These are phyloP conservation scores for Dromiciops gliroides DNA, from an alignment of 2,113 vertebrate genomes.

Conservation along the genomic window DNA sequence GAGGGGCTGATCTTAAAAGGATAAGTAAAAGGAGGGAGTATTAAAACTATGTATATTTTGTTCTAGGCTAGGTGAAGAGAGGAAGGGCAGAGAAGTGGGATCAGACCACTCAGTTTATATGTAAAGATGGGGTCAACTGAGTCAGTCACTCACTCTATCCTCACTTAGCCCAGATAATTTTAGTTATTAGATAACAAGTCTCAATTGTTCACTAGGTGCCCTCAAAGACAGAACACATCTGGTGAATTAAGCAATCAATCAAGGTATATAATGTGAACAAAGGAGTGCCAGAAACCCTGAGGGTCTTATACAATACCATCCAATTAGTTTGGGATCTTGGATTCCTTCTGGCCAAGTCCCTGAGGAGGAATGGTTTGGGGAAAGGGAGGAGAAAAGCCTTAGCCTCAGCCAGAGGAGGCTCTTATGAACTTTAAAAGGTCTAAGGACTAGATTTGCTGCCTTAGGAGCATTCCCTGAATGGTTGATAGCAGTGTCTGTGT, in stretches of 20 bases:
- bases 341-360: neutral
- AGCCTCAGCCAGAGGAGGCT: neutral
- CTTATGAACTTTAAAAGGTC: neutral
- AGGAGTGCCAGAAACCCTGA: neutral
- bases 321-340: neutral
- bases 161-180: neutral
- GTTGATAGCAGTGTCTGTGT: too few species aligned
- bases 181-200: neutral
- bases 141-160: neutral
- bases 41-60: neutral
- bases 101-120: neutral
- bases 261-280: too few species aligned
- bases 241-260: neutral
- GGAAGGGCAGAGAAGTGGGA: neutral
- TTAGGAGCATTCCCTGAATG: too few species aligned
- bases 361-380: neutral
- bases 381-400: neutral
- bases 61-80: neutral
- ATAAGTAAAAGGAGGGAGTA: neutral
- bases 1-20: neutral
- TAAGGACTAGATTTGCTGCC: neutral
- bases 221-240: neutral
- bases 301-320: neutral
- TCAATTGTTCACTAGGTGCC: neutral
- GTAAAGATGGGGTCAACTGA: neutral